Percentiles rank a stretch among this genome's conserved stretches.
Evolutionary conservation across 2,113 vertebrate genomes (phyloP).

Genomic region (Centropus bengalensis): DNA sequence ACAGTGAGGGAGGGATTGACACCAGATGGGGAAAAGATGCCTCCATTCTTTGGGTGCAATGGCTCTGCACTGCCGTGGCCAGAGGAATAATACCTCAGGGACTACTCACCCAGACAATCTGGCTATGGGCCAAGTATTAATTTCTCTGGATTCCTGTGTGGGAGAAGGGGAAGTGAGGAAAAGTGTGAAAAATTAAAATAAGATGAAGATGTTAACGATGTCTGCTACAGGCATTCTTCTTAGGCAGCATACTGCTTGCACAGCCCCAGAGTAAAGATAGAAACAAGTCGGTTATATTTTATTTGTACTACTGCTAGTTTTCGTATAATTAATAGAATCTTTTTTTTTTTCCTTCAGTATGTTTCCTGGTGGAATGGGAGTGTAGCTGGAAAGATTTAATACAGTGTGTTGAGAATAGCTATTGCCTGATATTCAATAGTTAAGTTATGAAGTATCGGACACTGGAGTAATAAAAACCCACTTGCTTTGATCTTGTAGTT

Average conservation of each 20-base stretch:
- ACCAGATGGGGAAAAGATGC: background rate
- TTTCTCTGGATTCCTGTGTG: background rate
- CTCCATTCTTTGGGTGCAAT: background rate
- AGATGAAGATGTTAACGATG: background rate
- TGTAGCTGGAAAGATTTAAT: background rate
- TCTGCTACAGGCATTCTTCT: background rate
- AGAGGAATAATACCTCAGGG: background rate
- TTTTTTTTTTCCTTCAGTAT: background rate
- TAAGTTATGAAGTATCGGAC: constrained; percentile 39
- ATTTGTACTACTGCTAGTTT: background rate
- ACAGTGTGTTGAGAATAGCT: background rate
- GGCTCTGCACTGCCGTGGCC: background rate
- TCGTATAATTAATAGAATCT: background rate
- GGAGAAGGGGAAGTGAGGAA: background rate
- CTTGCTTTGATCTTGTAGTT: constrained; percentile 64
- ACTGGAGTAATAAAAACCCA: constrained; percentile 41
- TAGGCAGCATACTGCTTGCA: background rate
- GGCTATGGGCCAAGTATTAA: background rate
- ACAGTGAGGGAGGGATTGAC: background rate
- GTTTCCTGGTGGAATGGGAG: background rate
- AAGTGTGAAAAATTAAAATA: background rate
- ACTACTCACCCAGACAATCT: background rate
- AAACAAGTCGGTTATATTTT: background rate
- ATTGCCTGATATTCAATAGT: constrained; percentile 35
- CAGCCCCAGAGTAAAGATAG: background rate